These are phyloP conservation scores for Microplitis deprimator DNA, from an alignment of 2,888 invertebrate genomes.

Conservation along the genomic window DNA sequence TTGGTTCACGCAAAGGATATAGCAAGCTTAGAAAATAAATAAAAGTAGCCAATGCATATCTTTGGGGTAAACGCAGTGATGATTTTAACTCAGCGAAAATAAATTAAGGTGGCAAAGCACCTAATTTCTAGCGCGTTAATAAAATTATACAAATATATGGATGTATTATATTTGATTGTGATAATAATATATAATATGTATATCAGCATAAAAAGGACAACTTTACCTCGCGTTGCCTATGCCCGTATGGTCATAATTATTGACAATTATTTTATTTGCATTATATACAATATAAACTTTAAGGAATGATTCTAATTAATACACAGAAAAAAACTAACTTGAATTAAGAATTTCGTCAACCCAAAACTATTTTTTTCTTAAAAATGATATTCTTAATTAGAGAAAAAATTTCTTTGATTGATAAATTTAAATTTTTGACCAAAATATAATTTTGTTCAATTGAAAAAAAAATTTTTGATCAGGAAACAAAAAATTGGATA, in stretches of 20 bases:
- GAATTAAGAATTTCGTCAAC: too few relatives aligned
- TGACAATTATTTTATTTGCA: slow-evolving; percentile 23
- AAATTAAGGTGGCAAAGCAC: slow-evolving; percentile 49
- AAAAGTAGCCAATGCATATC: slow-evolving; percentile 44
- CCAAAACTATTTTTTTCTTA: background rate
- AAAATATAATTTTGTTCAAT: too few relatives aligned
- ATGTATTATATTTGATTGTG: background rate
- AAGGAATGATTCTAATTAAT: slow-evolving; percentile 9
- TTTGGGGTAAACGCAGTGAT: slow-evolving; percentile 49
- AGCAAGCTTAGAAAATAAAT: slow-evolving; percentile 48
- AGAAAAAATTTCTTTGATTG: background rate
- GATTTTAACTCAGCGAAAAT: slow-evolving; percentile 51
- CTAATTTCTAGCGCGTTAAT: slow-evolving; percentile 43
- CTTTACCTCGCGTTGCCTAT: background rate
- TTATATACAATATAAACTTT: slow-evolving; percentile 21
- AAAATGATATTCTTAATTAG: background rate
- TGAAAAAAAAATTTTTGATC: background rate
- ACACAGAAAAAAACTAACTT: background rate
- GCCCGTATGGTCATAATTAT: slow-evolving; percentile 8
- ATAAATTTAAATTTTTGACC: background rate
- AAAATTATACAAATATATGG: background rate
- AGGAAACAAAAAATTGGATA: too few relatives aligned
- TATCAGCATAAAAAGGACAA: background rate
- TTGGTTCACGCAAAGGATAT: slow-evolving; percentile 57
- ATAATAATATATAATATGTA: background rate